Evolutionary conservation across 2,888 invertebrate species (phyloP), one percentile per base, ranked within the genome.

Genomic region (Pseudoips prasinana): DNA sequence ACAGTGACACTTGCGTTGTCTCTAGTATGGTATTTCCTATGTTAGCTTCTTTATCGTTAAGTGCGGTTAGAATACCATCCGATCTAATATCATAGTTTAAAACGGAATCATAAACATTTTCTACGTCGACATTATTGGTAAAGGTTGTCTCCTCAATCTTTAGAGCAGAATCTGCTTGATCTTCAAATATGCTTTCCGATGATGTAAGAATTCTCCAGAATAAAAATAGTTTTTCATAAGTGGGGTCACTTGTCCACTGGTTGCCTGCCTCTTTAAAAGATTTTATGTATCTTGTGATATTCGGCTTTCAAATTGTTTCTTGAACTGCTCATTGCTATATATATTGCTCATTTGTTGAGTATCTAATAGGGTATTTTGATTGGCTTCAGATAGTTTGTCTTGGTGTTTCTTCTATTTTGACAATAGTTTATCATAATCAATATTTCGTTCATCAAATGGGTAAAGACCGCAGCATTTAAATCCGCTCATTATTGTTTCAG

Each of bases 401-500:
- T 26, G 26, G 20, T 25, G 31, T 19, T 25, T 36, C 23, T 36
- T 30, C 26, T 26, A 24, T 23, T 32, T 38, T 24, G 31, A 31
- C 24, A 31, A 31, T 19, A 31, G 31, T 34, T 49, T 49, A 7
- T 39, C 30, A 22, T 46, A 52, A 32, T 57, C 47, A 6, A 32
- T 25, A 29, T 22, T 30, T 33, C 56, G 39, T 27, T 36, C 33
- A 42, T 54, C 31, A 19, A 54, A 44, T 27, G 56, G 56, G 35
- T 46, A 54, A 33, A 54, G 33, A 9, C 44, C 54, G 37, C 57
- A 55, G 32, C 29, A 25, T 9, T 27, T 35, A 39, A 56, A 51
- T 19, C 46, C 53, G 35, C 45, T 54, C 38, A 31, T 46, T 24
- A 52, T 52, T 8, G 27, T 33, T 17, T 42, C 25, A 3, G 33